These are phyloP conservation scores for Dasyurus viverrinus DNA, from an alignment of 2,113 vertebrate species.

Conservation along the genomic window DNA sequence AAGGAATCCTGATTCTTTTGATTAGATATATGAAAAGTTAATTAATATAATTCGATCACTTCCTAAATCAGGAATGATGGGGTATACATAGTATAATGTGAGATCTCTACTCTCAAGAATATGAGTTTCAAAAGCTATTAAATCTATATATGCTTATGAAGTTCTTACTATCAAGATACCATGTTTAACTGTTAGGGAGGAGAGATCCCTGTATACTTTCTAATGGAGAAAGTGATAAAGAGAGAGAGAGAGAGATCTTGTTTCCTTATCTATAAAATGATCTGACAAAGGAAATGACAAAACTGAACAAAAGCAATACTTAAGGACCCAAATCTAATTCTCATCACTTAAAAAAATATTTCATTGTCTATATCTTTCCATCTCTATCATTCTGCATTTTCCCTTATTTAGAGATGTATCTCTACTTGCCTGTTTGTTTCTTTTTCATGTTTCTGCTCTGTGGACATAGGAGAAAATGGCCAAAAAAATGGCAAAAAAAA, in stretches of 20 bases:
- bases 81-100: not conserved
- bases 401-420: too few species aligned
- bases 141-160: not conserved
- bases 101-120: not conserved
- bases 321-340: too few species aligned
- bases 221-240: not conserved
- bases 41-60: too few species aligned
- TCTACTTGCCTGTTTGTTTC: too few species aligned
- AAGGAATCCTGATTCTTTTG: slow-evolving; percentile 2
- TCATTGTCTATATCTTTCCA: too few species aligned
- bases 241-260: not conserved
- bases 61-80: not conserved
- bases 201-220: not conserved
- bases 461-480: too few species aligned
- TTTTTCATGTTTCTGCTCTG: too few species aligned
- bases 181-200: not conserved
- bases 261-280: not conserved
- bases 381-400: too few species aligned
- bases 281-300: not conserved
- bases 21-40: slow-evolving; percentile 3
- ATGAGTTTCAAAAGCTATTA: not conserved
- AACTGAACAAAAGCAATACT: not conserved
- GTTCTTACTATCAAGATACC: not conserved
- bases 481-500: too few species aligned
- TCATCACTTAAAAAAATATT: too few species aligned